Percentiles rank a stretch among this genome's conserved stretches.
Conservation (phyloP, 2,888 invertebrate genomes). For the Cataglyphis livida region DNA sequence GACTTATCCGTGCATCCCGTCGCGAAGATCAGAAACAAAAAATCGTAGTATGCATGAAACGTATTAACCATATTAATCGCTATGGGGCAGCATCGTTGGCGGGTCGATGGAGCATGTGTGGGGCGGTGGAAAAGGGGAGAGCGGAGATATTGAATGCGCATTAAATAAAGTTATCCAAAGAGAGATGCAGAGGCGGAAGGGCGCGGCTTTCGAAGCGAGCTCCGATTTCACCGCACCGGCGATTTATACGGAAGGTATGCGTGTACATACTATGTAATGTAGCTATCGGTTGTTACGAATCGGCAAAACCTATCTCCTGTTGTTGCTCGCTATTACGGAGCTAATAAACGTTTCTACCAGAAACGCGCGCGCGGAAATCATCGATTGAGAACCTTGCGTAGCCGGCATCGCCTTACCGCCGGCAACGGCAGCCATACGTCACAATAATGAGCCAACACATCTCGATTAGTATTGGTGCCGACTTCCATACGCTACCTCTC, state of each 20-base stretch:
- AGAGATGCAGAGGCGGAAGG: conserved; percentile 1
- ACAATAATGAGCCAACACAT: conserved; percentile 82
- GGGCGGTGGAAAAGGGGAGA: not conserved
- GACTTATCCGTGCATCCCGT: conserved; percentile 15
- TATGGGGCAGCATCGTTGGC: conserved; percentile 65
- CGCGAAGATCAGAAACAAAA: conserved; percentile 23
- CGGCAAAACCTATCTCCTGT: conserved; percentile 51
- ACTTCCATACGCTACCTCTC: conserved; percentile 60
- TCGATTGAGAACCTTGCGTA: conserved; percentile 57
- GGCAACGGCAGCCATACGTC: conserved; percentile 79
- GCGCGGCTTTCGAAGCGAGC: conserved; percentile 55
- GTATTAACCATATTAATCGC: conserved; percentile 71
- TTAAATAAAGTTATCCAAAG: conserved; percentile 68
- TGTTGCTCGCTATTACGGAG: conserved; percentile 61
- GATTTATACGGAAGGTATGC: conserved; percentile 49
- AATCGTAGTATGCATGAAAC: conserved; percentile 49
- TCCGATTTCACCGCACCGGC: conserved; percentile 57
- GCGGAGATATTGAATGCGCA: conserved; percentile 21
- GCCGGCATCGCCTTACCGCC: conserved; percentile 64
- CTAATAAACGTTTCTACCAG: conserved; percentile 67
- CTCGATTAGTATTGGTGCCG: conserved; percentile 61
- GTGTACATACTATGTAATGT: not conserved
- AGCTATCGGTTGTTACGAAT: conserved; percentile 64
- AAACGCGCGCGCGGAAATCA: conserved; percentile 60
- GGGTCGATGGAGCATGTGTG: conserved; percentile 28